Evolutionary conservation across 2,113 vertebrate species (phyloP).

Genomic region (Phalacrocorax carbo): DNA sequence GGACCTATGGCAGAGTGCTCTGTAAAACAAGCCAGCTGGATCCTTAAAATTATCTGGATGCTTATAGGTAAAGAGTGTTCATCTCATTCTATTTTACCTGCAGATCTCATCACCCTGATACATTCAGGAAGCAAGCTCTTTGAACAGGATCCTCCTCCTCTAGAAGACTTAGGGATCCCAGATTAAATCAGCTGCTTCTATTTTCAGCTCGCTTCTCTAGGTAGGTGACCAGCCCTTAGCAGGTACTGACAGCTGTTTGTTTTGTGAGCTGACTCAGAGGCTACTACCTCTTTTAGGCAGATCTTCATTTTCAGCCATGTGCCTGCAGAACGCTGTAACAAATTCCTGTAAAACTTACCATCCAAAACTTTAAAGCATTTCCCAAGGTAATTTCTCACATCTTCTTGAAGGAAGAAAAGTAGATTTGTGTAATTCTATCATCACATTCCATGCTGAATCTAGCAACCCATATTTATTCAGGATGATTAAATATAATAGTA

Average conservation of each 20-base stretch:
- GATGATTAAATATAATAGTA: neutral
- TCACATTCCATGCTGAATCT: neutral
- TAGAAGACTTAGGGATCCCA: neutral
- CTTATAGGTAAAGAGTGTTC: neutral
- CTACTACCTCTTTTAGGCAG: neutral
- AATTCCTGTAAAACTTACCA: neutral
- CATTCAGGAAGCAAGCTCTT: neutral
- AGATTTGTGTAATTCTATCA: neutral
- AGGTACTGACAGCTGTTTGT: neutral
- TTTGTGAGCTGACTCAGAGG: neutral
- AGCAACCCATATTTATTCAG: neutral
- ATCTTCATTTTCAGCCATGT: neutral
- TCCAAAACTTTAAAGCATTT: neutral
- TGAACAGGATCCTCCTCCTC: neutral
- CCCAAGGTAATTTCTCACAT: neutral
- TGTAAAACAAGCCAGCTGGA: neutral
- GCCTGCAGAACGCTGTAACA: neutral
- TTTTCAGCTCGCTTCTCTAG: neutral
- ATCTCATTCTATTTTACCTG: neutral
- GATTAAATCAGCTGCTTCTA: neutral
- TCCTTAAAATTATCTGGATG: neutral
- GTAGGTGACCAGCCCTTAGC: neutral
- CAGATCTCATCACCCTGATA: neutral
- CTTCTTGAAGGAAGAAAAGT: neutral
- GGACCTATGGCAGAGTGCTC: neutral